Base-by-base conservation (phyloP, 2,797 vertebrate genomes). In the Oreochromis grahami region DNA sequence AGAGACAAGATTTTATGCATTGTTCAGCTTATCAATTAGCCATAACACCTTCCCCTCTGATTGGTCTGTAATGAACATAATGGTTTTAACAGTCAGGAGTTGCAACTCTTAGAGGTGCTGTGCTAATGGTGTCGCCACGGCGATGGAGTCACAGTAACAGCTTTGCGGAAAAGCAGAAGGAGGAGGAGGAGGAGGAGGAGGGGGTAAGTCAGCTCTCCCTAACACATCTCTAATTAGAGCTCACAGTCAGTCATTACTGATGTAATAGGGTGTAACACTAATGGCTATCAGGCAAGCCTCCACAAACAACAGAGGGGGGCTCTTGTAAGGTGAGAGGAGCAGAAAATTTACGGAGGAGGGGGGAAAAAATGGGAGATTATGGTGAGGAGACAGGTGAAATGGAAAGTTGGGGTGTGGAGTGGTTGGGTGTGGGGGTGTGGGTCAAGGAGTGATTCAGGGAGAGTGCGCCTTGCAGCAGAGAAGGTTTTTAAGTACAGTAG, bases 191-290 rank as follows among this genome's bases (percentile, higher is more conserved):
- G 82, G 77, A 79, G 36, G 12, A 36, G 34, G 34, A 58, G 86
- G 92, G 81, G 96, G 96, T 95, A 96, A 97, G 97, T 97, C 97
- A 97, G 96, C 96, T 97, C 93, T 95, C 97, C 96, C 97, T 97
- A 98, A 98, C 98, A 98, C 97, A 97, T 96, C 95, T 96, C 97
- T 98, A 98, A 99, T 99, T 98, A 98, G 97, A 96, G 96, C 96
- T 97, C 96, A 93, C 97, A 98, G 97, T 97, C 97, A 97, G 97
- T 98, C 97, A 97, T 94, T 97, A 97, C 95, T 93, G 96, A 96
- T 96, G 97, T 96, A 97, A 97, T 97, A 97, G 97, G 97, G 96
- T 96, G 96, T 96, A 97, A 96, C 97, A 94, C 97, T 98, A 98
- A 98, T 98, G 97, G 97, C 96, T 96, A 96, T 96, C 96, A 97